Percentiles rank a stretch among this genome's conserved stretches.
phyloP scores from a whole-genome alignment of 2,888 invertebrate genomes.

The Parasteatoda lunata region DNA sequence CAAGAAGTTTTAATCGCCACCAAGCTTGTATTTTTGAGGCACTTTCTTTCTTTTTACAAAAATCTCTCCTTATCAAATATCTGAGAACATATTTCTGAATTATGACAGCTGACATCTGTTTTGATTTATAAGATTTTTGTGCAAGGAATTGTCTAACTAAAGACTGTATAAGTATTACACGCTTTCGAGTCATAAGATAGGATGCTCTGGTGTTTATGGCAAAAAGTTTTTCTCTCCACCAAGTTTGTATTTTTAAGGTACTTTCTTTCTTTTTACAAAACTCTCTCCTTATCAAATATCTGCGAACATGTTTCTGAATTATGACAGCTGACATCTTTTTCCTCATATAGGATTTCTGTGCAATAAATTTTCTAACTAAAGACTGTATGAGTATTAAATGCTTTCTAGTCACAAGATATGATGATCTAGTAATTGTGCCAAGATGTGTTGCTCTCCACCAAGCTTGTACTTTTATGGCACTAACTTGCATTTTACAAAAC shows the following conservation, averaged over 20 bases:
- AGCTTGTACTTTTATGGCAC: background rate
- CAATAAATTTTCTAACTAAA: background rate
- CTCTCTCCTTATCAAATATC: background rate
- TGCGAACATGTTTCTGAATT: background rate
- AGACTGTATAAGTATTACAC: constrained; percentile 5
- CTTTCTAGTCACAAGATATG: background rate
- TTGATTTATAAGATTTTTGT: background rate
- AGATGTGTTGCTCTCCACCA: background rate
- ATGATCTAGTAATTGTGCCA: background rate
- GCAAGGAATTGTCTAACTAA: background rate
- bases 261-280: background rate
- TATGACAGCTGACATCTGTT: constrained; percentile 55
- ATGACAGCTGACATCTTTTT: background rate
- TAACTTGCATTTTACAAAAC: background rate
- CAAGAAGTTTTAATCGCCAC: background rate
- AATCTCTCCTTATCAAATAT: constrained; percentile 12
- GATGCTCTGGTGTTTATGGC: background rate
- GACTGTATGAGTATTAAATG: constrained; percentile 5
- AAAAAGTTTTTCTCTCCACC: background rate
- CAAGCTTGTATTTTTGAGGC: constrained; percentile 43
- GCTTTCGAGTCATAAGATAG: background rate
- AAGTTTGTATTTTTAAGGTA: background rate
- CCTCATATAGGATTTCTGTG: background rate
- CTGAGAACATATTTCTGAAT: constrained; percentile 68
- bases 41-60: constrained; percentile 27